phyloP scores from a whole-genome alignment of 2,113 vertebrate genomes.

The Lagenorhynchus albirostris region DNA sequence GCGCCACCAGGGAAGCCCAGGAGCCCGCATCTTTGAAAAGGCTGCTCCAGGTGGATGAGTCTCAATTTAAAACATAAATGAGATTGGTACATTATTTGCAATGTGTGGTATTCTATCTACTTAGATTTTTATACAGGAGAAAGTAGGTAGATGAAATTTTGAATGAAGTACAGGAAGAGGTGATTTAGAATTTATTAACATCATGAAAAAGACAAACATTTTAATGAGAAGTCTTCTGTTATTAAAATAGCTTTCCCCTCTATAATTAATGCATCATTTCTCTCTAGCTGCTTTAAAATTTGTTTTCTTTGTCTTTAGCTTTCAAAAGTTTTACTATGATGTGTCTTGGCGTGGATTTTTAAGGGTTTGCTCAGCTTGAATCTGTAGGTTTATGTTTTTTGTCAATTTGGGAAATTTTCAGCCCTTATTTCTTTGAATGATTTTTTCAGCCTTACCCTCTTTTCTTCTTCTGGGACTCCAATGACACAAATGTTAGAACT shows the following conservation, averaged over 20 bases:
- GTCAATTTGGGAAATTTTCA: background rate
- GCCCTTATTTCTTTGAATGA: background rate
- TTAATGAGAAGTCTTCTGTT: background rate
- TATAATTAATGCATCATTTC: background rate
- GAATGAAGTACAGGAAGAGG: background rate
- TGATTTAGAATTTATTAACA: background rate
- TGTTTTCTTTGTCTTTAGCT: background rate
- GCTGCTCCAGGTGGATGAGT: background rate
- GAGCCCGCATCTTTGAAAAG: constrained; percentile 45
- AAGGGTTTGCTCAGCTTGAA: background rate
- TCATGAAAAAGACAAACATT: constrained; percentile 16
- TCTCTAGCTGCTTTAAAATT: background rate
- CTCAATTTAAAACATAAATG: background rate
- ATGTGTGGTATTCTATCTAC: background rate
- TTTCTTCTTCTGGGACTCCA: background rate
- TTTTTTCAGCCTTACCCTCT: background rate
- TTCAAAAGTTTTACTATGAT: background rate
- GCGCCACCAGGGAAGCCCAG: background rate
- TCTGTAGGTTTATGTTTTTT: background rate
- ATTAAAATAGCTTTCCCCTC: background rate
- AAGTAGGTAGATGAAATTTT: constrained; percentile 2
- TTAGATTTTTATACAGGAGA: background rate
- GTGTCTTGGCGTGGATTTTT: background rate
- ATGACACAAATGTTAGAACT: background rate
- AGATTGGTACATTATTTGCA: background rate